Conservation (phyloP, 2,797 vertebrate genomes). For the Cuculus canorus region DNA sequence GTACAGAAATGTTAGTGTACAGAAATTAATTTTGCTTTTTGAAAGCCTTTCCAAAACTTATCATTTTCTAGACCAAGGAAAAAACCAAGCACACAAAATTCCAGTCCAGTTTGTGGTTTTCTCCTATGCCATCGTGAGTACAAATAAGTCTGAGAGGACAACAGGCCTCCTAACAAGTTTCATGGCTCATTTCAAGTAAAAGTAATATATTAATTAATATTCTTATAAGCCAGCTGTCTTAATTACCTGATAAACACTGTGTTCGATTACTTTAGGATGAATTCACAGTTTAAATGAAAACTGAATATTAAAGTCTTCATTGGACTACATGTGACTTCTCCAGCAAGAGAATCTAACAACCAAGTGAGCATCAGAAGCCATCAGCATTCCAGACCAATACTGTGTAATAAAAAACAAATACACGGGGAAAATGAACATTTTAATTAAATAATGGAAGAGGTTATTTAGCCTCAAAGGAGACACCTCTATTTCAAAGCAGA, state of each 20-base stretch:
- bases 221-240: background rate
- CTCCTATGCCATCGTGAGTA: background rate
- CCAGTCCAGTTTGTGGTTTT: background rate
- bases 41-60: background rate
- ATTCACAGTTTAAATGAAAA: background rate
- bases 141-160: background rate
- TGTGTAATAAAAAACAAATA: background rate
- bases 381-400: accelerated
- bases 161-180: background rate
- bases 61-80: background rate
- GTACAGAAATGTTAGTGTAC: background rate
- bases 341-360: background rate
- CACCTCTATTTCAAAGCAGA: background rate
- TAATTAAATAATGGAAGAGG: background rate
- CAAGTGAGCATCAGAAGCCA: background rate
- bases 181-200: background rate
- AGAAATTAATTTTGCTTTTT: background rate
- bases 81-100: background rate
- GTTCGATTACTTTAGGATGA: background rate
- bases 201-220: background rate
- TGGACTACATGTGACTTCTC: background rate
- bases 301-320: background rate
- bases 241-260: background rate
- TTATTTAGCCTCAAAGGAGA: background rate
- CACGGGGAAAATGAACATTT: background rate